Base-by-base conservation (phyloP, 2,113 vertebrate genomes). In the Clupea harengus region DNA sequence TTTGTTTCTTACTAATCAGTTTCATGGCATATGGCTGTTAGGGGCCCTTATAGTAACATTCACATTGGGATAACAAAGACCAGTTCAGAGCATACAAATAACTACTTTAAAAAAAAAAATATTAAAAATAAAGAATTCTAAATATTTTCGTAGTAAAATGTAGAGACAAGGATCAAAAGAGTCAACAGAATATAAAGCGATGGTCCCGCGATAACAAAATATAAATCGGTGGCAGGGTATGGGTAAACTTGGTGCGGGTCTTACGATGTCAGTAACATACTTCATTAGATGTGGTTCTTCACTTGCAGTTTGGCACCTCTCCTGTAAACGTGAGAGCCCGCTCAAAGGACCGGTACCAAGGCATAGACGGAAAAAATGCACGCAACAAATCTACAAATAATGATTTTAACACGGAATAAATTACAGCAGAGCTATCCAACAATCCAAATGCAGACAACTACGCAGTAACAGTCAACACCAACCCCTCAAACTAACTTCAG, bases 141-240 rank as follows among this genome's bases (percentile, higher is more conserved):
- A 72, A 39, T 78, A 39, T 10, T 67, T 64, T 67, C 28, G 72
- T 78, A 39, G 22, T 83, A 32, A 81, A 87, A n/a, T 85, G 18
- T 86, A 85, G 83, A 85, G 6, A 82, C 39, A 78, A 83, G 10
- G 81, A 46, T 81, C 8, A 22, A 52, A 46, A 67, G 64, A 67
- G 50, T 4, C 6, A 57, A 44, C 9, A 57, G 15, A 85, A 75
- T 39, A 32, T 46, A 67, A 88, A 50, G 90, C 8, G 64, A 94
- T 95, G 93, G 95, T 96, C 95, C 94, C 94, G 84, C 78, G 81
- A 89, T 89, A 89, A 89, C 81, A 82, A 82, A 81, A 84, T 85
- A 84, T 85, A 82, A 89, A 47, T n/a, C 28, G 82, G 88, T 88
- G 91, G 85, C 86, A 85, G 50, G 82, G 89, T 85, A 75, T 89